Evolutionary conservation across 2,888 invertebrate species (phyloP), one percentile per base, ranked within the genome.

Genomic region (Campopleginae sp.): DNA sequence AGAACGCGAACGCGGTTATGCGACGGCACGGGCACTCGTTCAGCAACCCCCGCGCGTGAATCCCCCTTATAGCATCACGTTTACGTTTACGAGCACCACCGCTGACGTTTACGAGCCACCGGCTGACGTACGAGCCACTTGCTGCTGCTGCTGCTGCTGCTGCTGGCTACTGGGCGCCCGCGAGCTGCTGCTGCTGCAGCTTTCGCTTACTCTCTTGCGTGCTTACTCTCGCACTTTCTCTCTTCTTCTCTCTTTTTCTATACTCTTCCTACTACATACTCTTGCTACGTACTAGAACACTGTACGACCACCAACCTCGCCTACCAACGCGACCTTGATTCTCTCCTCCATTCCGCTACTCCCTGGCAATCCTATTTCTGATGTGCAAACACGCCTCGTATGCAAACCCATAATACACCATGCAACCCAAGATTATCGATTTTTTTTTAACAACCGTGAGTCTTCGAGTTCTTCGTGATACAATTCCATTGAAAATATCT

Each of bases 41-140:
- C 88, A 89, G 87, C 87, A 88, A 89, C 89, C 71, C 75, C 85
- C 84, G 83, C 85, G 83, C 86, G 81, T 86, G 86, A 86, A 86
- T 87, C 85, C 93, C 93, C 92, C 93, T 93, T 93, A 93, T 93
- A 93, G 93, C 93, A 92, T 93, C 93, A 91, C 93, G 93, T 93
- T 93, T 93, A 93, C 93, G 93, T 92, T 93, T 91, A 91, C 91
- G 91, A 91, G 92, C 93, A 92, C 92, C 92, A 91, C 91, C 91
- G 93, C 93, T 94, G 93, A 94, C 93, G 93, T 94, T 94, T 94
- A 94, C 93, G 93, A 94, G 93, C 93, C 93, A 93, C 93, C 93
- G 93, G 93, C 93, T 94, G 93, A 94, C 93, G 93, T 93, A 94
- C 93, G 93, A 93, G 93, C 93, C 93, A 93, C 93, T 93, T 93